A percentile compares a stretch with the other conserved stretches of the same genome.
phyloP scores from a whole-genome alignment of 2,797 vertebrate species.

The Uromys caudimaculatus region DNA sequence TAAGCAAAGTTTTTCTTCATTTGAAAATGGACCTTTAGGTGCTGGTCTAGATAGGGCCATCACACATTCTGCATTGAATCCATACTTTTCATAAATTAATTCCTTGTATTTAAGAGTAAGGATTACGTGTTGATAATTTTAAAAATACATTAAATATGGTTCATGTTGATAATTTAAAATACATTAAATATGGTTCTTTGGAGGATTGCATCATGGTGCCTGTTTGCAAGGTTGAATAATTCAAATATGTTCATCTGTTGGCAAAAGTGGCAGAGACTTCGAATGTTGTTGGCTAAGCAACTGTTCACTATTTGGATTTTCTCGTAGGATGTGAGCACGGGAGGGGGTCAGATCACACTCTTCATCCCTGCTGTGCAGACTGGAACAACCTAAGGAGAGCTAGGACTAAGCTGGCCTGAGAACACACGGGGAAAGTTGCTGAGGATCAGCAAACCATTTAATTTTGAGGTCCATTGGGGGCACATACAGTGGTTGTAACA shows the following conservation, averaged over 20 bases:
- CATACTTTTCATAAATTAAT: conserved; percentile 61
- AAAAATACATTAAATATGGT: conserved; percentile 49
- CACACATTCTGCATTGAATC: conserved; percentile 25
- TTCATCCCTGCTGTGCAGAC: conserved; percentile 24
- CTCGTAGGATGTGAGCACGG: conserved; percentile 38
- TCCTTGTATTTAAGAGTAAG: conserved; percentile 62
- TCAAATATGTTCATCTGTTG: conserved; percentile 54
- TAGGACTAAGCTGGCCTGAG: conserved; percentile 31
- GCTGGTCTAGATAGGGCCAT: conserved; percentile 25
- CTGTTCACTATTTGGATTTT: conserved; percentile 45
- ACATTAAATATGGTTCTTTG: conserved; percentile 58
- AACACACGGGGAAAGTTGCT: conserved; percentile 32
- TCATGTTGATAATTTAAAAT: conserved; percentile 54
- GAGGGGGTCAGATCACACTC: conserved; percentile 38
- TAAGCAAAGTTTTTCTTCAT: not conserved
- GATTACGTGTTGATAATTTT: conserved; percentile 47
- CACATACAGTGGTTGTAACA: conserved; percentile 38
- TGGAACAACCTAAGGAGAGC: not conserved
- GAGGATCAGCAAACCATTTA: conserved; percentile 28
- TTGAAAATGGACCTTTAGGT: conserved; percentile 47
- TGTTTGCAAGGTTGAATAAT: conserved; percentile 70
- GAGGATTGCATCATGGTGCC: conserved; percentile 50
- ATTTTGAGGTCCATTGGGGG: conserved; percentile 46
- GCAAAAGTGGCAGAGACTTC: conserved; percentile 56
- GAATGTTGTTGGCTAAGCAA: conserved; percentile 13